Base-by-base conservation (phyloP, 1,140 invertebrate species). In the Brachionus asplanchnoidis region DNA sequence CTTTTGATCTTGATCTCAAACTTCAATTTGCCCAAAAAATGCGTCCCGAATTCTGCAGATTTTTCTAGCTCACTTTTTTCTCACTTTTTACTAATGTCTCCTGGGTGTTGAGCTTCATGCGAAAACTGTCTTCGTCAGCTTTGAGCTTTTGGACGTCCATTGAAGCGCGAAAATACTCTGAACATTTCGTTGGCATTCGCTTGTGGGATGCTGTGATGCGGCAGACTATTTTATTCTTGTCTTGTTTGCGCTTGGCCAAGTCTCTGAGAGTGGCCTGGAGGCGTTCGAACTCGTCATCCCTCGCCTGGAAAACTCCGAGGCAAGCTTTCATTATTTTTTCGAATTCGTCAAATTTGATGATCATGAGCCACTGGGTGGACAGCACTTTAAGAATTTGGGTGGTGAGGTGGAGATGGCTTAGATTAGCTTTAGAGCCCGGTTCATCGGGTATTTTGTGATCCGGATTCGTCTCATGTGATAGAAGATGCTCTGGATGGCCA, bases 221-320 rank as follows among this genome's bases (percentile, higher is more conserved):
- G n/a, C n/a, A n/a, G n/a, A n/a, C n/a, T n/a, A n/a, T n/a, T n/a
- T n/a, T n/a, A n/a, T n/a, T n/a, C n/a, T n/a, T n/a, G n/a, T n/a
- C n/a, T n/a, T n/a, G n/a, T n/a, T n/a, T n/a, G n/a, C n/a, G n/a
- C n/a, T n/a, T n/a, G n/a, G n/a, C n/a, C n/a, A n/a, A n/a, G n/a
- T n/a, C n/a, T n/a, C n/a, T n/a, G n/a, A n/a, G n/a, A n/a, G n/a
- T n/a, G n/a, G n/a, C n/a, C n/a, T n/a, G n/a, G n/a, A n/a, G n/a
- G n/a, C 98, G 99, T 87, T 99, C 97, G 89, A 98, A 98, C 88
- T 99, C 97, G 90, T 99, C 97, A 88, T 99, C 97, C 97, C 97
- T 99, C 26, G 95, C 95, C 20, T 93, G 93, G 88, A 99, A 99
- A 9, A 99, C 95, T 87, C 97, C 95, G 88, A 96, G 96, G 89